Conservation (phyloP, 1,140 invertebrate species). For the Cataglyphis hispanica region DNA sequence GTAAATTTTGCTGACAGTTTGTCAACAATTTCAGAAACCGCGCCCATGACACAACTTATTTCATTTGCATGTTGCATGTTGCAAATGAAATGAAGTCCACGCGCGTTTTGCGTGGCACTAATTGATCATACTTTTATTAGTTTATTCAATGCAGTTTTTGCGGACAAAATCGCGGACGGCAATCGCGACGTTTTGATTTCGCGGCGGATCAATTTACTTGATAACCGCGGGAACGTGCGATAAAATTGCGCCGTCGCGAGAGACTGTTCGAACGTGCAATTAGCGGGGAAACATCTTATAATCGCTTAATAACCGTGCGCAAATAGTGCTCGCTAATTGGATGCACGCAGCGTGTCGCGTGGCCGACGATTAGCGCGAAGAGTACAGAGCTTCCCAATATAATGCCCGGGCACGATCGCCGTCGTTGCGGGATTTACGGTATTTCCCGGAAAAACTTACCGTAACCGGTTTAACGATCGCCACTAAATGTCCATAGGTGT, state of each 20-base stretch:
- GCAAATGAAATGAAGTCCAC: background rate
- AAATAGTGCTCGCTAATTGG: conserved; percentile 58
- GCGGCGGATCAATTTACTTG: conserved; percentile 62
- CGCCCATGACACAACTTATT: background rate
- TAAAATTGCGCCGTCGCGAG: conserved; percentile 41
- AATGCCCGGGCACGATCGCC: background rate
- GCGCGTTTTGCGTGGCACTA: conserved; percentile 38
- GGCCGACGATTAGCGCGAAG: conserved; percentile 24
- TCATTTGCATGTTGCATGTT: background rate
- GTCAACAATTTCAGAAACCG: conserved; percentile 11
- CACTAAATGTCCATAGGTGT: conserved; percentile 29
- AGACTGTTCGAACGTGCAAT: conserved; percentile 51
- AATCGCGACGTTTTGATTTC: conserved; percentile 44
- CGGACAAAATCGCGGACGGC: conserved; percentile 18
- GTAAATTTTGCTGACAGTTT: background rate
- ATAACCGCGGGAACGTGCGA: conserved; percentile 31
- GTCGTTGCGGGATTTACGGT: background rate
- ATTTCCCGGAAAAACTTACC: background rate
- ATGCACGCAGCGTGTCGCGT: conserved; percentile 32
- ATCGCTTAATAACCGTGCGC: conserved; percentile 64
- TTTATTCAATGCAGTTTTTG: background rate
- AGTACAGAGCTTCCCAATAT: conserved; percentile 21
- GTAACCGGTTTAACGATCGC: conserved; percentile 48
- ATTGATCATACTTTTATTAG: conserved; percentile 46
- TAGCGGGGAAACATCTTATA: conserved; percentile 58